Base-by-base conservation (phyloP, 2,113 vertebrate genomes). In the Podarcis cretensis region DNA sequence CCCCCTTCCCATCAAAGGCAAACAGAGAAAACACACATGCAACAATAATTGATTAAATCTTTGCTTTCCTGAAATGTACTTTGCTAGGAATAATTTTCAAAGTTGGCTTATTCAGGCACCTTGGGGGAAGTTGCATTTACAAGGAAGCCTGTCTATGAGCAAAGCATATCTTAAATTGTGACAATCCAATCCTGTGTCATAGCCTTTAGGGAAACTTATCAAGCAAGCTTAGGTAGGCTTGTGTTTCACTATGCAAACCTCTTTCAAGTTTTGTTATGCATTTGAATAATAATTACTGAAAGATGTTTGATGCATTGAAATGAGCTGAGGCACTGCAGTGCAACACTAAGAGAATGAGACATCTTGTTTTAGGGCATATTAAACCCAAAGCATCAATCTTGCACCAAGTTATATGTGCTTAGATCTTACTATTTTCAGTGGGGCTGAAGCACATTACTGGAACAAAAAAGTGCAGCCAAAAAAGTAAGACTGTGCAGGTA, bases 211-310 rank as follows among this genome's bases (percentile, higher is more conserved):
- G 7, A 88, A 81, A 76, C 27, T 65, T 57, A 88, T 65, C 18
- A 5, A 3, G 25, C 81, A 73, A 35, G 25, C 23, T 30, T 78
- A 57, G 65, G 2, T 84, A 43, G 0, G 13, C 68, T 93, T 90
- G 23, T 1, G 1, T 1, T 5, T 5, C 2, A 35, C 1, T 48
- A 43, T 54, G 68, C 75, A 32, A 86, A 37, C 43, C 81, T 0
- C 13, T 91, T 93, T 86, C 68, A 77, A 27, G 32, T 91, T 84
- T 87, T 74, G 23, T 74, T 87, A 16, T 32, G 43, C 85, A 71
- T 69, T 66, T 75, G 80, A 89, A 84, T 83, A 88, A 83, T 71
- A 88, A 69, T 69, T 30, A 23, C 54, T 63, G 23, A 59, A 32
- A 66, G 54, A 84, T 89, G 81, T 75, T n/a, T 21, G 30, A 40